Base-by-base conservation (phyloP, 2,888 invertebrate genomes). In the Steinernema scapterisci region DNA sequence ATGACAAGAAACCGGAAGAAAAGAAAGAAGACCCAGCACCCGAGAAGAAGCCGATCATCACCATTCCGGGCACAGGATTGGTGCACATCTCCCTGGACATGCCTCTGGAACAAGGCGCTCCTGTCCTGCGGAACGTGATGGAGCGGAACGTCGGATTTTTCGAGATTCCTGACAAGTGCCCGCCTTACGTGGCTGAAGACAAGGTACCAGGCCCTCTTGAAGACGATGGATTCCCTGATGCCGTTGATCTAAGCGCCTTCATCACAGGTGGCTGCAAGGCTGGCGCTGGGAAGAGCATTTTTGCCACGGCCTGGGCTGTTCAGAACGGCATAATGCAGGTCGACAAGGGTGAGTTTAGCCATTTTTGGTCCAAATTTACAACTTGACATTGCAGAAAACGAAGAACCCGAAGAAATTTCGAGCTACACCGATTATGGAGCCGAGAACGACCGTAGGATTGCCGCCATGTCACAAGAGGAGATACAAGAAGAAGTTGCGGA, bases 191-290 rank as follows among this genome's bases (percentile, higher is more conserved):
- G 1, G 51, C 73, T n/a, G 63, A 38, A 16, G 27, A 19, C 16
- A 27, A 38, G 71, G 56, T 9, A 19, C 46, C 19, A 56, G 71
- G 21, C 25, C 38, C 21, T 23, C 70, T 45, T 63, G 56, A 46
- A 3, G 81, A 83, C 23, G 81, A 80, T 44, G 86, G 86, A 21
- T 86, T 86, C 70, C 86, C 86, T 7, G 81, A 81, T 21, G 77
- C 81, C 7, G 74, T 84, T 5, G 82, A 85, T 75, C 76, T 86
- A 13, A 78, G 76, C 21, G 38, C 38, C 3, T 56, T 46, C 25
- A 48, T 25, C 19, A 70, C 71, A 23, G n/a, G 45, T 31, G 43
- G 54, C 27, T 48, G 63, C 11, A 16, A 38, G 9, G 75, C 79
- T 2, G 45, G 72, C 19, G n/a, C 74, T 25, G 81, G 81, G 25